Evolutionary conservation across 2,888 invertebrate species (phyloP).

Genomic region (Orthonevra nobilis): DNA sequence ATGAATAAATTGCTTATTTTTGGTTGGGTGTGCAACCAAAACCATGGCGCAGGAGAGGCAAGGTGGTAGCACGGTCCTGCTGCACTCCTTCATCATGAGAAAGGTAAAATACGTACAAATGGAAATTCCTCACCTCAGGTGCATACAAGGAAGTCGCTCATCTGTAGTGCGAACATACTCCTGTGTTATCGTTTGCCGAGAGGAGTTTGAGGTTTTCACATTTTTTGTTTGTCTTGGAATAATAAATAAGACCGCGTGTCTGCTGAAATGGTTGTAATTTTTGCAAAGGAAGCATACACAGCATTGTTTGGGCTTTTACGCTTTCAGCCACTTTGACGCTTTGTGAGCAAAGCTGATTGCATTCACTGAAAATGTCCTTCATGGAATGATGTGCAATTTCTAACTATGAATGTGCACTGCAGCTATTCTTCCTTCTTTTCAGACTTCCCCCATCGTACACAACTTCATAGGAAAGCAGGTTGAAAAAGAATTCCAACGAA

Average conservation of each 20-base stretch:
- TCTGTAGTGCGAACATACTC: slow-evolving; percentile 39
- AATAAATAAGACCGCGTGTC: slow-evolving; percentile 40
- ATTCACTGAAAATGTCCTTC: slow-evolving; percentile 58
- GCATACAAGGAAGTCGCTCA: slow-evolving; percentile 58
- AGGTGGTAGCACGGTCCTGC: neutral
- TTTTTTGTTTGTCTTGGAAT: slow-evolving; percentile 41
- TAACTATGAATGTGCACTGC: neutral
- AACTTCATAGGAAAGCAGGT: too few relatives aligned
- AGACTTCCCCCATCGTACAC: too few relatives aligned
- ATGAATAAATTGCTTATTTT: slow-evolving; percentile 68
- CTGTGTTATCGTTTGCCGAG: slow-evolving; percentile 38
- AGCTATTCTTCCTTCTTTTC: too few relatives aligned
- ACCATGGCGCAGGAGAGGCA: slow-evolving; percentile 5
- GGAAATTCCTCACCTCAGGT: slow-evolving; percentile 29
- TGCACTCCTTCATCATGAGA: slow-evolving; percentile 5
- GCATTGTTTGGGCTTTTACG: slow-evolving; percentile 50
- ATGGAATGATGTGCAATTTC: slow-evolving; percentile 19
- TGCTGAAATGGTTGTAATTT: slow-evolving; percentile 47
- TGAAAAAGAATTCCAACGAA: too few relatives aligned
- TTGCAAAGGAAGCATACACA: slow-evolving; percentile 19
- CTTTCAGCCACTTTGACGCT: slow-evolving; percentile 53
- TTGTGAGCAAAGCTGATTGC: slow-evolving; percentile 39
- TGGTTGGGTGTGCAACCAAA: slow-evolving; percentile 53
- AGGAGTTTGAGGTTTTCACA: slow-evolving; percentile 46
- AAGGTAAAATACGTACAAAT: slow-evolving; percentile 10